Evolutionary conservation across 2,113 vertebrate genomes (phyloP), one percentile per base, ranked within the genome.

Genomic region (Eulacestoma nigropectus): DNA sequence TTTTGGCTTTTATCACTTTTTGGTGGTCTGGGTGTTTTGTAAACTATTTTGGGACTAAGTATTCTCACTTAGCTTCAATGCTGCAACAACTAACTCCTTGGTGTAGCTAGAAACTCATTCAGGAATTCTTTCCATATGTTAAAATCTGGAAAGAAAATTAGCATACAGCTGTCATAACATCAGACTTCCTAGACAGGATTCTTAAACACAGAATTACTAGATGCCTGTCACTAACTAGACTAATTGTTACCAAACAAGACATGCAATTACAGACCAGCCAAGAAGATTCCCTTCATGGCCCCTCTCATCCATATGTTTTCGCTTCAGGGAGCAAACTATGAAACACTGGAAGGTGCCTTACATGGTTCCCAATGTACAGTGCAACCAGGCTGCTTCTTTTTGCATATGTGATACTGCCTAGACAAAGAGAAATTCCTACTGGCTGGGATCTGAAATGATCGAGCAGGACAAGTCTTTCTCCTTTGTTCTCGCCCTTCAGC

Each of bases 81-180:
- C 9, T 85, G 13, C 46, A 88, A 90, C n/a, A 83, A 83, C 13
- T 46, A 44, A 89, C 26, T 84, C 52, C 65, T 68, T 59, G 53
- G 46, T 5, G 2, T 50, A 69, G n/a, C 37, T 64, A 33, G 49
- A 91, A 87, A 89, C 19, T 85, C 7, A 47, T 63, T 91, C 67
- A 88, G 74, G 25, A 93, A 93, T 87, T 70, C 41, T 47, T 80
- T 80, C 47, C 70, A 74, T 67, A 67, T 72, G 35, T 81, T 88
- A 70, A 70, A 80, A 84, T 63, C 50, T 89, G 25, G 37, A 47
- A 88, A 84, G 74, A 88, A 85, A 86, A 90, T 81, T 74, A 95
- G 56, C 62, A 70, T 70, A 63, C 86, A 89, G 88, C 63, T 95
- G 89, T 87, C 80, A 78, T 52, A 94, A 92, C 37, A 84, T 62